Conservation (phyloP, 2,888 invertebrate species). For the Osmoderma eremita region DNA sequence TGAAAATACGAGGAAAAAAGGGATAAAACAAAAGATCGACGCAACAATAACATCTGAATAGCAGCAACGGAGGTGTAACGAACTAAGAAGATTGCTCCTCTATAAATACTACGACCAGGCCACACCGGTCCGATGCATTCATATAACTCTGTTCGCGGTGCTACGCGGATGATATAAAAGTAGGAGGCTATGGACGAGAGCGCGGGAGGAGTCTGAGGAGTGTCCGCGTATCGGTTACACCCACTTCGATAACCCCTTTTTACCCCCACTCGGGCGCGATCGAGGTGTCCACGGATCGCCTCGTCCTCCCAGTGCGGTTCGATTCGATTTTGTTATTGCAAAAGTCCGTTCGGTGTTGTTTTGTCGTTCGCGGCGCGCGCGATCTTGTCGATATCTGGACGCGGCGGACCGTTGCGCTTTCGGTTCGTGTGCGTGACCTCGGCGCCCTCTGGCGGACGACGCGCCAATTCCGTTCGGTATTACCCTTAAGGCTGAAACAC, state of each 20-base stretch:
- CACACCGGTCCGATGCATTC: slow-evolving; percentile 16
- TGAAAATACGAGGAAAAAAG: slow-evolving; percentile 2
- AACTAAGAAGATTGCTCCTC: slow-evolving; percentile 3
- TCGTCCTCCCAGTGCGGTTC: slow-evolving; percentile 1
- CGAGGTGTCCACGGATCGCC: slow-evolving; percentile 41
- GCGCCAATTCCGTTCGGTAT: slow-evolving; percentile 10
- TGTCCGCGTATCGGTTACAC: slow-evolving; percentile 60
- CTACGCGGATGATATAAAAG: slow-evolving; percentile 49
- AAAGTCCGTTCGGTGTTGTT: slow-evolving; percentile 5
- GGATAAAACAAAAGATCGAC: slow-evolving; percentile 4
- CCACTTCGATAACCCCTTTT: slow-evolving; percentile 58
- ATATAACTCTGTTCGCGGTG: slow-evolving; percentile 8
- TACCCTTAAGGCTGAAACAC: too few species aligned
- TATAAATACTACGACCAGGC: slow-evolving; percentile 20
- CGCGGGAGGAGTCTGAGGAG: slow-evolving; percentile 59
- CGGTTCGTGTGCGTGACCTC: slow-evolving; percentile 11
- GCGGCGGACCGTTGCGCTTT: slow-evolving; percentile 16
- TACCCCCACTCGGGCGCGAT: slow-evolving; percentile 50
- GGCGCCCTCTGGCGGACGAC: slow-evolving; percentile 24
- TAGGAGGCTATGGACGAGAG: slow-evolving; percentile 54
- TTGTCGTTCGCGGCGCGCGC: too few species aligned
- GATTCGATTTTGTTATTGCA: slow-evolving; percentile 57
- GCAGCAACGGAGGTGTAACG: not conserved
- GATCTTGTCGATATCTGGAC: slow-evolving; percentile 9
- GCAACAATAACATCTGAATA: not conserved